These are phyloP conservation scores for Ephialtes manifestator DNA, from an alignment of 2,888 invertebrate genomes.

Conservation along the genomic window DNA sequence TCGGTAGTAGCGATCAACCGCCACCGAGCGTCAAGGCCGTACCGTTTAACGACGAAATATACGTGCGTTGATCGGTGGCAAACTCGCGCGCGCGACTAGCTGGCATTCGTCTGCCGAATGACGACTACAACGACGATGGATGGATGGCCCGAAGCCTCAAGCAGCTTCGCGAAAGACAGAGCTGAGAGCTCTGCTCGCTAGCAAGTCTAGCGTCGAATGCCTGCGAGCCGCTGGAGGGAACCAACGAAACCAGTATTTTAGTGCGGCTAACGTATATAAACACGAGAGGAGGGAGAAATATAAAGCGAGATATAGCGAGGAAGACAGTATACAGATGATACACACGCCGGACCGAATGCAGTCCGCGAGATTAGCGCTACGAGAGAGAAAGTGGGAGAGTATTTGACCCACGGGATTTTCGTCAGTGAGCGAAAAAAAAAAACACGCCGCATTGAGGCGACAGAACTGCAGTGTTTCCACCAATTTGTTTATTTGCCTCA, in stretches of 20 bases:
- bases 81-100: conserved; percentile 42
- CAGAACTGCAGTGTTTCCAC: too few relatives aligned
- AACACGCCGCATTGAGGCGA: background rate
- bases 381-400: conserved; percentile 23
- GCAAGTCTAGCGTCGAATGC: conserved; percentile 7
- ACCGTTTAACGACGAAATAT: conserved; percentile 76
- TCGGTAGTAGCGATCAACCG: background rate
- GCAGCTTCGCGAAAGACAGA: conserved; percentile 21
- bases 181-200: background rate
- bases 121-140: conserved; percentile 46
- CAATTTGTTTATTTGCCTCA: too few relatives aligned
- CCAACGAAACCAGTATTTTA: conserved; percentile 24
- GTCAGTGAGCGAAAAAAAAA: background rate
- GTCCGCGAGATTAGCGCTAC: conserved; percentile 1
- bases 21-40: conserved; percentile 76
- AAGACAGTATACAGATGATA: background rate
- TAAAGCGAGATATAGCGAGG: background rate
- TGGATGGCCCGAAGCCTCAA: conserved; percentile 33
- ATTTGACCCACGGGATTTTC: background rate
- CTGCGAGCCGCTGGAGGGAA: background rate
- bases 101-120: conserved; percentile 30
- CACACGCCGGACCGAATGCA: conserved; percentile 4
- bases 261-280: conserved; percentile 2
- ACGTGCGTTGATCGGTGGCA: conserved; percentile 60
- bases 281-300: background rate